Percentiles rank a stretch among this genome's conserved stretches.
Evolutionary conservation across 2,797 vertebrate genomes (phyloP).

Genomic region (Catamblyrhynchus diadema): DNA sequence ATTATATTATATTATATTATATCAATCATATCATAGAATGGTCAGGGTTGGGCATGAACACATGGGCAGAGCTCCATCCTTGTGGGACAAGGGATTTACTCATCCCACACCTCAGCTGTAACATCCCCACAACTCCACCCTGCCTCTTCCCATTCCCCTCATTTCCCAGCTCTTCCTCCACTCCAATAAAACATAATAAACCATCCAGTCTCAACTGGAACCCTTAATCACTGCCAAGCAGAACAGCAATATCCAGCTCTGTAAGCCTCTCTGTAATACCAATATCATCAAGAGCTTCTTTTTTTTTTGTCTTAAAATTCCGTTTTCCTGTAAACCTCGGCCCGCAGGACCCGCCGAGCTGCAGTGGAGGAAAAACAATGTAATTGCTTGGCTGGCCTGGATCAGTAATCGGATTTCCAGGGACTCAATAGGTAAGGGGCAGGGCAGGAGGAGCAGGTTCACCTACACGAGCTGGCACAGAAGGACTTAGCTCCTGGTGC

Average conservation of each 20-base stretch:
- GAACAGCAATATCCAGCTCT: constrained; percentile 12
- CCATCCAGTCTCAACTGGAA: constrained; percentile 1
- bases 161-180: background rate
- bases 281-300: constrained; percentile 19
- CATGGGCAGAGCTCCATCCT: background rate
- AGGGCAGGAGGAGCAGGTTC: constrained; percentile 39
- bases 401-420: constrained; percentile 58
- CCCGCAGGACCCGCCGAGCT: background rate
- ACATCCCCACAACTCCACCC: background rate
- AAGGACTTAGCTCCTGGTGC: background rate
- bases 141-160: background rate
- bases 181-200: background rate
- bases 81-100: background rate
- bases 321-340: background rate
- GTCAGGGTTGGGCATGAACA: background rate
- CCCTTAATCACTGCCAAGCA: background rate
- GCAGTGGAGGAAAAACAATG: constrained; percentile 13
- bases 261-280: constrained; percentile 17
- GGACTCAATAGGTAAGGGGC: constrained; percentile 52
- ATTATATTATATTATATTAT: background rate
- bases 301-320: constrained; percentile 24
- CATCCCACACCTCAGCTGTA: background rate
- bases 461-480: background rate
- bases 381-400: constrained; percentile 61
- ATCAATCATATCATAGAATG: too few relatives aligned